Evolutionary conservation across 2,888 invertebrate species (phyloP), one percentile per base, ranked within the genome.

Genomic region (Acleris literana): DNA sequence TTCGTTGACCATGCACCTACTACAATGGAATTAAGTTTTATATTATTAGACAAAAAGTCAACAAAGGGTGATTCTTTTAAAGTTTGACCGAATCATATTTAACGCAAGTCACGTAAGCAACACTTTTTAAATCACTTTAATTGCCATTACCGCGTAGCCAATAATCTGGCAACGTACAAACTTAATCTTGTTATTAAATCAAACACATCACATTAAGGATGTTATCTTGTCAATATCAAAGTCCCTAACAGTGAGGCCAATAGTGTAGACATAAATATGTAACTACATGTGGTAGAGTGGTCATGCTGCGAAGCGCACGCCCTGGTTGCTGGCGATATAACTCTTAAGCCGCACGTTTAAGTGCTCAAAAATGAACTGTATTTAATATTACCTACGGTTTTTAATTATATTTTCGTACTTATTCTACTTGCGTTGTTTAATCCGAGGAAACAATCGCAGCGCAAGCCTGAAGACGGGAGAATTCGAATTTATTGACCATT

Each of bases 181-280:
- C 84, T 86, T 87, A 92, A 93, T 93, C 92, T 92, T 90, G 88
- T 92, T 93, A 93, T 93, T 93, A 93, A 93, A 93, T 93, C 93
- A 93, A 92, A 93, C 93, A 90, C 92, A 93, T 93, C 93, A 93
- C 92, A 93, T 93, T 93, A 93, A 92, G 92, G 92, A 91, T 93
- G 93, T 92, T 92, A 92, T 91, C 92, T 91, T 92, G 92, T 92
- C 92, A 92, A 92, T 92, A 92, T 92, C 92, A 86, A 88, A 92
- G 91, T 91, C 90, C 90, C 90, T 91, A 90, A 91, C 92, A 92
- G 92, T 91, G 92, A 89, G 88, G 89, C 87, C 89, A 89, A 92
- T 92, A 91, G 92, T 92, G 92, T 92, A 91, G 92, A 90, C 92
- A 92, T 92, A 92, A 92, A 92, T 92, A 92, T 91, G 90, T 89